A percentile compares a stretch with the other conserved stretches of the same genome.
These are phyloP conservation scores for Abrostola triplasia DNA, from an alignment of 2,888 invertebrate genomes.

Conservation along the genomic window DNA sequence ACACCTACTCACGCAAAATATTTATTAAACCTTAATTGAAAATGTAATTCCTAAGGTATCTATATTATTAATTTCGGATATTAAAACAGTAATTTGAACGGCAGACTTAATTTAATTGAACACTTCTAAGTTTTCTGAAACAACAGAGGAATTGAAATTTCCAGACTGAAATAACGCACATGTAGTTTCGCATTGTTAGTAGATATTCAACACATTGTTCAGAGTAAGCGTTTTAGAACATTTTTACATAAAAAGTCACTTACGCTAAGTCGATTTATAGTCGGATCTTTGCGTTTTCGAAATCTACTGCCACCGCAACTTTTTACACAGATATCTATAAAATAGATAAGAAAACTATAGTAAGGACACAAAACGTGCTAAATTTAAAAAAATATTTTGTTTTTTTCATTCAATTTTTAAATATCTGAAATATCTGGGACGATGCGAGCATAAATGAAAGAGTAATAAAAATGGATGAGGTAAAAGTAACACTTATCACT, in stretches of 20 bases:
- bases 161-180: conserved; percentile 10
- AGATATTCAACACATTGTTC: conserved; percentile 57
- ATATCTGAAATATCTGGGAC: neutral
- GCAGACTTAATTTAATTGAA: neutral
- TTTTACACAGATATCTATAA: too few relatives aligned
- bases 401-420: conserved; percentile 4
- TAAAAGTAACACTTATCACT: too few relatives aligned
- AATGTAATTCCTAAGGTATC: neutral
- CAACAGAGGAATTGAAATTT: neutral
- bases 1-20: neutral
- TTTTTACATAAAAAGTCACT: conserved; percentile 67
- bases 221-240: conserved; percentile 51
- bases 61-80: neutral
- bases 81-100: neutral
- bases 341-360: too few relatives aligned
- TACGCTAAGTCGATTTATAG: conserved; percentile 58
- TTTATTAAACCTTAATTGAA: neutral
- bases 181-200: conserved; percentile 18
- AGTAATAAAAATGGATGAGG: too few relatives aligned
- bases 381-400: neutral
- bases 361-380: too few relatives aligned
- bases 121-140: neutral
- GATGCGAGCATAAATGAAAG: neutral
- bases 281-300: conserved; percentile 39
- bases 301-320: conserved; percentile 14